A percentile compares a stretch with the other conserved stretches of the same genome.
Evolutionary conservation across 2,797 vertebrate species (phyloP).

Genomic region (Ammospiza maritima): DNA sequence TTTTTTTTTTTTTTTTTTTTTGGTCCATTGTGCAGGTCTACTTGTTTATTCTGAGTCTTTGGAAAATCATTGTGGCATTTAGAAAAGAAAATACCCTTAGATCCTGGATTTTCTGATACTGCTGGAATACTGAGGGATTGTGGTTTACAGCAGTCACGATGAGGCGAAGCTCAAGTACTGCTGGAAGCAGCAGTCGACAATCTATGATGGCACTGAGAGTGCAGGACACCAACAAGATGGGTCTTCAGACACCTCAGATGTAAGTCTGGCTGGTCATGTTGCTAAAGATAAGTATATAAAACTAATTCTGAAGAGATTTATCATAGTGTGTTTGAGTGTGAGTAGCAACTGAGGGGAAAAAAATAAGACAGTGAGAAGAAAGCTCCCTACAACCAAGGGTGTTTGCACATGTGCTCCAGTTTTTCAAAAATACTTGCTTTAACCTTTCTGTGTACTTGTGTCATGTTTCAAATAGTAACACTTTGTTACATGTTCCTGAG

Average conservation of each 20-base stretch:
- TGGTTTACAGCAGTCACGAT: constrained; percentile 40
- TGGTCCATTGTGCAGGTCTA: neutral
- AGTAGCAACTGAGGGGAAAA: neutral
- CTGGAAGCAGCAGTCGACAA: constrained; percentile 76
- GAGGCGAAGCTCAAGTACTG: constrained; percentile 75
- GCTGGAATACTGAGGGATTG: neutral
- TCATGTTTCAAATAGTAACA: neutral
- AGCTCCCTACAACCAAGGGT: neutral
- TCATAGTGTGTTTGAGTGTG: neutral
- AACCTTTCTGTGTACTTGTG: neutral
- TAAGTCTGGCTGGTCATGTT: constrained; percentile 57
- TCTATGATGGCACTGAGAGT: constrained; percentile 87
- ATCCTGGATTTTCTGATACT: neutral
- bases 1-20: neutral
- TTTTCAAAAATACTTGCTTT: neutral
- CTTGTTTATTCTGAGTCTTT: neutral
- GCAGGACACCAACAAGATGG: constrained; percentile 87
- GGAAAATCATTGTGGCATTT: neutral
- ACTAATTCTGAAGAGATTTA: neutral
- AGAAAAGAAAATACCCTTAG: neutral
- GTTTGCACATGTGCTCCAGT: neutral
- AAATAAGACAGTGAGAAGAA: neutral
- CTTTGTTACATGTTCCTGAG: neutral
- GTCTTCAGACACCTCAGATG: constrained; percentile 91
- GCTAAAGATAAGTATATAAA: neutral